A percentile compares a stretch with the other conserved stretches of the same genome.
Conservation (phyloP, 1,140 invertebrate species). For the Cardiocondyla obscurior region DNA sequence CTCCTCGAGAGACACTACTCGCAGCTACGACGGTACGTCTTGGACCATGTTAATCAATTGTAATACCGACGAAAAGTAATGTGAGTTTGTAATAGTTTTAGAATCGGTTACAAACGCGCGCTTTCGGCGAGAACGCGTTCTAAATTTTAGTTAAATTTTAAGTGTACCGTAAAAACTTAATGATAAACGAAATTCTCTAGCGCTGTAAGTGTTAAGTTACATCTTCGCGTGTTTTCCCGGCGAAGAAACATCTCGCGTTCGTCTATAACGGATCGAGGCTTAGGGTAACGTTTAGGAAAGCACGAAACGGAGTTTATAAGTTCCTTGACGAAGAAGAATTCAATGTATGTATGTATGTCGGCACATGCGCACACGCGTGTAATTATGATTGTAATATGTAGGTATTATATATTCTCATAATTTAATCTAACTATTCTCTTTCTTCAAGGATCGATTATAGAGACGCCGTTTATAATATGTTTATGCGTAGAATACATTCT, state of each 20-base stretch:
- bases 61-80: background rate
- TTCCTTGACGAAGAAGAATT: background rate
- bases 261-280: background rate
- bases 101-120: background rate
- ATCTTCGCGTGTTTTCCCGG: background rate
- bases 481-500: background rate
- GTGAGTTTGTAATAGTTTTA: background rate
- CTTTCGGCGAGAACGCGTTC: background rate
- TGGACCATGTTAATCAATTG: background rate
- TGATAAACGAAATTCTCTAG: slow-evolving; percentile 23
- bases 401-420: background rate
- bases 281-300: slow-evolving; percentile 1
- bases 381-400: background rate
- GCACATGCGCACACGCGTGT: background rate
- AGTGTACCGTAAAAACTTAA: slow-evolving; percentile 13
- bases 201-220: slow-evolving; percentile 12
- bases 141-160: slow-evolving; percentile 33
- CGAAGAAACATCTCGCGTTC: background rate
- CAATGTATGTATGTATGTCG: background rate
- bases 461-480: background rate
- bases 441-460: background rate
- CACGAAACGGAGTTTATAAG: background rate
- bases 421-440: background rate
- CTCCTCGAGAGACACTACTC: background rate
- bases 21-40: background rate